These are phyloP conservation scores for Malachius bipustulatus DNA, from an alignment of 2,888 invertebrate genomes.

Conservation along the genomic window DNA sequence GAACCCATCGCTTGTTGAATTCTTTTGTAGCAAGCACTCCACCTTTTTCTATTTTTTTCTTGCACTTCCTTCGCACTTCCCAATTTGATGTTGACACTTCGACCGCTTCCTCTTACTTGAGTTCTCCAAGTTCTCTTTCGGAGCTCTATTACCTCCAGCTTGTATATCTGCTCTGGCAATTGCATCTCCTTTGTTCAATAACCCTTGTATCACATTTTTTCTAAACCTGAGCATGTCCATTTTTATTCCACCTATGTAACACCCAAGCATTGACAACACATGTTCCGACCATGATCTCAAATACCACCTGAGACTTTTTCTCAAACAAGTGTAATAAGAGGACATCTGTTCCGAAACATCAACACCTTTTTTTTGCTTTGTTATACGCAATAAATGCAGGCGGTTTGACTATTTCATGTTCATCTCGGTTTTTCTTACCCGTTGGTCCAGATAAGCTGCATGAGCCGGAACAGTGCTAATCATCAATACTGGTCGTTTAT, in stretches of 20 bases:
- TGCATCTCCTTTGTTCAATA: constrained; percentile 1
- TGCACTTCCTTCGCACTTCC: constrained; percentile 13
- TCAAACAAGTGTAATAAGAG: neutral
- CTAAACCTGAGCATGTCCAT: constrained; percentile 7
- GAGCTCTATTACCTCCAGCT: constrained; percentile 6
- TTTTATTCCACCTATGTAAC: neutral
- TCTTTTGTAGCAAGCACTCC: constrained; percentile 13
- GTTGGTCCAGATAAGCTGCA: neutral
- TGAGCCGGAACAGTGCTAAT: constrained; percentile 3
- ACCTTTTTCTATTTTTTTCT: constrained; percentile 14
- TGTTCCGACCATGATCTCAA: constrained; percentile 1
- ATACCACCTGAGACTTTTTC: constrained; percentile 1
- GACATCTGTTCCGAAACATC: constrained; percentile 1
- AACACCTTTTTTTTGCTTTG: constrained; percentile 3
- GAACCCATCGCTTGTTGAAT: constrained; percentile 12
- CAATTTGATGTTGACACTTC: constrained; percentile 13
- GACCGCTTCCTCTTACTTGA: constrained; percentile 9
- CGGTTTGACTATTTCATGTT: neutral
- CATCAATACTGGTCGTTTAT: neutral
- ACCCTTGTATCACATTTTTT: constrained; percentile 3
- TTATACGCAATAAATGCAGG: constrained; percentile 1
- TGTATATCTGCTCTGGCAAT: constrained; percentile 1
- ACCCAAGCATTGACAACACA: constrained; percentile 3
- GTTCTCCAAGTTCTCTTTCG: constrained; percentile 4
- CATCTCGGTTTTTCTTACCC: neutral